These are phyloP conservation scores for Hyposoter dolosus DNA, from an alignment of 2,888 invertebrate genomes.

Conservation along the genomic window DNA sequence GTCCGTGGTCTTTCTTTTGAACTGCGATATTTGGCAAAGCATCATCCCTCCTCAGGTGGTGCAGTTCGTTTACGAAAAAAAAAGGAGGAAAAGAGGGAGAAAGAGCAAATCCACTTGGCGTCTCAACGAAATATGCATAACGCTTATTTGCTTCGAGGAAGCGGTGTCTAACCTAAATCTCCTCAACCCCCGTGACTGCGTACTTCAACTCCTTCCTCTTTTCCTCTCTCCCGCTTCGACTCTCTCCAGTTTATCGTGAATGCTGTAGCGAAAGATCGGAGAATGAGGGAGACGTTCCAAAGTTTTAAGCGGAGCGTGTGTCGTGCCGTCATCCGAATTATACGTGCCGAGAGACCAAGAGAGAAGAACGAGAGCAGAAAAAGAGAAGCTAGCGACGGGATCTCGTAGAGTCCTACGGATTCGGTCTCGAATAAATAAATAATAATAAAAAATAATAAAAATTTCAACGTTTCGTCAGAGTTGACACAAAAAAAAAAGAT, in stretches of 20 bases:
- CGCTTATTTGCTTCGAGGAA: constrained; percentile 71
- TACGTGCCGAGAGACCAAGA: constrained; percentile 71
- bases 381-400: no score
- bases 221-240: constrained; percentile 16
- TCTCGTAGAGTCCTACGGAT: not conserved
- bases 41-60: constrained; percentile 41
- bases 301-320: constrained; percentile 80
- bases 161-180: constrained; percentile 54
- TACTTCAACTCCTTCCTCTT: constrained; percentile 46
- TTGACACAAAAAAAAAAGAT: constrained; percentile 38
- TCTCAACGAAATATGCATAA: constrained; percentile 72
- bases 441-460: constrained; percentile 65
- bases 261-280: constrained; percentile 38
- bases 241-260: constrained; percentile 31
- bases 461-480: constrained; percentile 47
- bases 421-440: constrained; percentile 64
- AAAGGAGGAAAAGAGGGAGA: constrained; percentile 38
- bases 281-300: constrained; percentile 74
- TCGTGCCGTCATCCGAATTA: constrained; percentile 80
- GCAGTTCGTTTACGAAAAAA: constrained; percentile 49
- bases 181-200: constrained; percentile 49
- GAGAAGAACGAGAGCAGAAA: not conserved
- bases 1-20: constrained; percentile 34
- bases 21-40: constrained; percentile 70
- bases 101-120: constrained; percentile 65